These are phyloP conservation scores for Lepidostoma basale DNA, from an alignment of 1,140 invertebrate species.

Conservation along the genomic window DNA sequence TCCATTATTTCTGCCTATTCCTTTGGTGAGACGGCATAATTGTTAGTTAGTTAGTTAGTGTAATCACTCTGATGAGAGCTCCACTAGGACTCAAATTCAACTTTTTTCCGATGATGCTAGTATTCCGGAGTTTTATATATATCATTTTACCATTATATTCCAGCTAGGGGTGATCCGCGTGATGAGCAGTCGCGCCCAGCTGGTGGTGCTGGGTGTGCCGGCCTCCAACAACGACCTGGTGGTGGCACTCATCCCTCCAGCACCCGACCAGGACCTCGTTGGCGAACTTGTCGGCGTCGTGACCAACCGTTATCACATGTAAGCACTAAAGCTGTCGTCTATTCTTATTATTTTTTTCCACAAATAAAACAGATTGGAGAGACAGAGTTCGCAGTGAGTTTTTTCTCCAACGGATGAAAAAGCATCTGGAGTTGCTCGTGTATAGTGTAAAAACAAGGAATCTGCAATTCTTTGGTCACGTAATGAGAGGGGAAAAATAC, in stretches of 20 bases:
- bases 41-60: no score
- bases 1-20: no score
- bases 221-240: slow-evolving; percentile 91
- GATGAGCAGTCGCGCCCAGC: slow-evolving; percentile 72
- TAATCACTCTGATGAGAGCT: no score
- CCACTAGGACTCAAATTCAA: no score
- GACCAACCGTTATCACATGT: slow-evolving; percentile 75
- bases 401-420: no score
- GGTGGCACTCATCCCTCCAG: slow-evolving; percentile 66
- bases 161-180: slow-evolving; percentile 58
- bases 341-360: neutral
- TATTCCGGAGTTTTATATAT: neutral
- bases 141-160: neutral
- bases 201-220: slow-evolving; percentile 87
- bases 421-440: no score
- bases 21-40: no score
- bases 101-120: no score
- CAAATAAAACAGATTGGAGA: neutral
- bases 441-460: no score
- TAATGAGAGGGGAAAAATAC: no score
- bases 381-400: neutral
- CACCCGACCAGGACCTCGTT: slow-evolving; percentile 69
- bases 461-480: no score
- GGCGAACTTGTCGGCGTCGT: slow-evolving; percentile 90
- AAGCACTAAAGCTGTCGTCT: slow-evolving; percentile 57